Evolutionary conservation across 2,797 vertebrate species (phyloP).

Genomic region (Acanthurus lineatus): DNA sequence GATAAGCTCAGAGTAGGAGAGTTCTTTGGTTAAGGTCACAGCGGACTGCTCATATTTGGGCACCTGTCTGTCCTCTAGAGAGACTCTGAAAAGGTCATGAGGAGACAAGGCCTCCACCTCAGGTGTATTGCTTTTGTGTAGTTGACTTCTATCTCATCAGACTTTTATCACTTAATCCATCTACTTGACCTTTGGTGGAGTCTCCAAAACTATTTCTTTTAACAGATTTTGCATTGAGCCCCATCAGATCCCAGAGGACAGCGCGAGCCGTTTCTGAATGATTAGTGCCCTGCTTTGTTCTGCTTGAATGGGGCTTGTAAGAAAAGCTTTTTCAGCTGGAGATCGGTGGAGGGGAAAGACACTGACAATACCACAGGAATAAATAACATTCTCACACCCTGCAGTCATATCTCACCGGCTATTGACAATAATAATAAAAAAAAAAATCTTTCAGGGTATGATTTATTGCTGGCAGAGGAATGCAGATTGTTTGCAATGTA

Average conservation of each 20-base stretch:
- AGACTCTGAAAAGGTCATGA: slow-evolving; percentile 82
- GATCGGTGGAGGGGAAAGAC: slow-evolving; percentile 67
- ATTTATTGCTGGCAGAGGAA: slow-evolving; percentile 69
- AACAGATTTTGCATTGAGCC: slow-evolving; percentile 75
- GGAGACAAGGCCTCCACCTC: slow-evolving; percentile 66
- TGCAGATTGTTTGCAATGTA: slow-evolving; percentile 63
- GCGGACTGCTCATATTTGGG: slow-evolving; percentile 26
- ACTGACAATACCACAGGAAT: slow-evolving; percentile 77
- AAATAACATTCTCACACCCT: slow-evolving; percentile 71
- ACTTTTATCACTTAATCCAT: slow-evolving; percentile 80
- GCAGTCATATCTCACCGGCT: slow-evolving; percentile 67
- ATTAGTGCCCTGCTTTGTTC: slow-evolving; percentile 80
- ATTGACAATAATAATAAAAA: slow-evolving; percentile 65
- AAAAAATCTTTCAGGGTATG: slow-evolving; percentile 56
- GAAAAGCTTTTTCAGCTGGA: slow-evolving; percentile 79
- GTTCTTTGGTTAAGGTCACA: slow-evolving; percentile 45
- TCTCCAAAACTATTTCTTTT: slow-evolving; percentile 82
- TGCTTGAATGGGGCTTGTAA: slow-evolving; percentile 60
- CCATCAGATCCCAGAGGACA: slow-evolving; percentile 61
- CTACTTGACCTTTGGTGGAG: slow-evolving; percentile 82
- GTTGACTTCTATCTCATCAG: slow-evolving; percentile 84
- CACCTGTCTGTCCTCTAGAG: slow-evolving; percentile 61
- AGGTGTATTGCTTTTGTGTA: slow-evolving; percentile 81
- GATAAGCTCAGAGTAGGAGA: slow-evolving; percentile 32
- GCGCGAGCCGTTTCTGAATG: slow-evolving; percentile 71